Evolutionary conservation across 1,140 invertebrate genomes (phyloP), one percentile per base, ranked within the genome.

Genomic region (Sminthurides bifidus): DNA sequence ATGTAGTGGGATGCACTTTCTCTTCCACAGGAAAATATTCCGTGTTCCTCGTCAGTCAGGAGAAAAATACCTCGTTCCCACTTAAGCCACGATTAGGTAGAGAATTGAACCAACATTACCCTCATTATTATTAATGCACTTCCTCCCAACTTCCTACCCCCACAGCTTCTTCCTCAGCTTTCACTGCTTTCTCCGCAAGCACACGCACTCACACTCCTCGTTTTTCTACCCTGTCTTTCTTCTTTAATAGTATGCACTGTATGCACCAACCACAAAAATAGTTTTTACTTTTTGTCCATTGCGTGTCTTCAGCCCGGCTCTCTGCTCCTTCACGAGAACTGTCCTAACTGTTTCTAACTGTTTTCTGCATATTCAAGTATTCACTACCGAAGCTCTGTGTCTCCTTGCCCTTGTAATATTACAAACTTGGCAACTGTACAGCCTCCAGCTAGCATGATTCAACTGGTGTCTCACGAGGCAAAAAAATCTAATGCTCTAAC

Each of bases 101-200:
- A n/a, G n/a, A n/a, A n/a, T n/a, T n/a, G n/a, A n/a, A n/a, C n/a
- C n/a, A n/a, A n/a, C n/a, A n/a, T n/a, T n/a, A n/a, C n/a, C n/a
- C n/a, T 26, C 21, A 31, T 49, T 31, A 49, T 29, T 49, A 31
- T 49, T 33, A 31, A 49, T 49, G 46, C 35, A 49, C 46, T 30
- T 48, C 10, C 24, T n/a, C n/a, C n/a, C n/a, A n/a, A n/a, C 24
- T 27, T 8, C 24, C 10, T 6, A 43, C 26, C 14, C 44, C 44
- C 5, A 27, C 44, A 27, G 44, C 21, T 27, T 48, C 44, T 48
- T 21, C 21, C 24, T 27, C 44, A 27, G 14, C 24, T 10, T 48
- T 10, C 24, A 26, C 15, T 48, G 23, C 30, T 12, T 26, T 27
- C 24, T 48, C 6, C 44, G n/a, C n/a, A n/a, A n/a, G n/a, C n/a